phyloP scores from a whole-genome alignment of 2,888 invertebrate species.

The Meta bourneti region DNA sequence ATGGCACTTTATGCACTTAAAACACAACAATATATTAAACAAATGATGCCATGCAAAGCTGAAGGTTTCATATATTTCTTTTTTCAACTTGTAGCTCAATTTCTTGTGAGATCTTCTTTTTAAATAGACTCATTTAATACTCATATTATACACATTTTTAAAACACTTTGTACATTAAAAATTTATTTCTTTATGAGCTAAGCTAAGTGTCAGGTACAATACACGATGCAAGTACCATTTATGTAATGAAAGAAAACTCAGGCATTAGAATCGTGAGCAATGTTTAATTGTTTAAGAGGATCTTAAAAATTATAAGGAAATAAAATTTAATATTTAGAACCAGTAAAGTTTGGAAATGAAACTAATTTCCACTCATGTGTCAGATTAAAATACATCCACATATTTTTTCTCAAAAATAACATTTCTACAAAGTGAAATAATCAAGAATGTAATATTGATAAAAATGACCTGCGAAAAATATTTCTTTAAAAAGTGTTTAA shows the following conservation, averaged over 20 bases:
- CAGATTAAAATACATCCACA: too few species aligned
- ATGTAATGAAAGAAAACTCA: neutral
- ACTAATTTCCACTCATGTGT: too few species aligned
- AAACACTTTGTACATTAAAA: slow-evolving; percentile 32
- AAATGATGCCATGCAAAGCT: slow-evolving; percentile 58
- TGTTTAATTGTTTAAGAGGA: neutral
- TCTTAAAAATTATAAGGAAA: too few species aligned
- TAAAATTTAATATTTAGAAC: too few species aligned
- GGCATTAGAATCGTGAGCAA: neutral
- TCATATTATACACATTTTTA: slow-evolving; percentile 22
- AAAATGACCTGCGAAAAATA: too few species aligned
- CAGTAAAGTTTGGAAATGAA: too few species aligned
- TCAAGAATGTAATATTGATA: too few species aligned
- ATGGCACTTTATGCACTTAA: slow-evolving; percentile 59
- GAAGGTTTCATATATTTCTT: slow-evolving; percentile 7
- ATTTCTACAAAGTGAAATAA: too few species aligned
- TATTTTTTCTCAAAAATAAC: too few species aligned
- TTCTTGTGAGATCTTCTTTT: slow-evolving; percentile 21
- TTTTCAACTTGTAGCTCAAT: slow-evolving; percentile 31
- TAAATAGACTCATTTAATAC: slow-evolving; percentile 29
- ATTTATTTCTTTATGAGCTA: slow-evolving; percentile 16
- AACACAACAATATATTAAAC: slow-evolving; percentile 69
- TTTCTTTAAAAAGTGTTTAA: too few species aligned
- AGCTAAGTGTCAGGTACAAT: slow-evolving; percentile 32
- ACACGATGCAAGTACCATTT: slow-evolving; percentile 6